Evolutionary conservation across 2,797 vertebrate species (phyloP), one percentile per base, ranked within the genome.

Genomic region (Scyliorhinus canicula): DNA sequence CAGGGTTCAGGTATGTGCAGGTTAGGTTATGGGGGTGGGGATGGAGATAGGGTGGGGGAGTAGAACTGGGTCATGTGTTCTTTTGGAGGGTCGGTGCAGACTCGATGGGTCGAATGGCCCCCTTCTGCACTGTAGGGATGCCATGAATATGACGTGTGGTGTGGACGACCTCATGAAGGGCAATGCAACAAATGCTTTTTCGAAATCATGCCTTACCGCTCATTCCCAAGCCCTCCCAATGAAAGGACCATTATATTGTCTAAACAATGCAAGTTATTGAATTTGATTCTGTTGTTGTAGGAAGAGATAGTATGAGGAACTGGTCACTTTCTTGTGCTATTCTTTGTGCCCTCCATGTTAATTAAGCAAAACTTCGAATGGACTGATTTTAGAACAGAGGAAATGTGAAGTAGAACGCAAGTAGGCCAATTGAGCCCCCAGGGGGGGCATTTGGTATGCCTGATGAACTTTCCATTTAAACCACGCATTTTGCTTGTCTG

Each of bases 381-480:
- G 16, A 79, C 50, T 55, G 50, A 4, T 88, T 60, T 35, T 31
- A n/a, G 12, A 88, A n/a, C 28, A 35, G 28, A 57, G 52, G 21
- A 79, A 79, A 44, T 44, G 77, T 19, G 12, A 57, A 88, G 52
- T 57, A 88, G 77, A 79, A n/a, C 40, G 44, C 40, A 79, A 79
- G 31, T 35, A 60, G 52, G 31, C 4, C 31, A 88, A 35, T 19
- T 88, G 52, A 88, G 31, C 11, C 85, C 55, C 52, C 52, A 57
- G 52, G 85, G 52, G n/a, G 57, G 52, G 47, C 3, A 52, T 79
- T 79, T 79, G n/a, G 77, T 79, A 40, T 19, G 50, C 52, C 52
- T 60, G 85, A 88, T 88, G 31, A 88, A 57, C 85, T n/a, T 88
- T 88, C 85, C 85, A 16, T 55, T 88, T 28, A 88, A 7, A 57